Evolutionary conservation across 2,797 vertebrate species (phyloP).

Genomic region (Clarias laeviceps): DNA sequence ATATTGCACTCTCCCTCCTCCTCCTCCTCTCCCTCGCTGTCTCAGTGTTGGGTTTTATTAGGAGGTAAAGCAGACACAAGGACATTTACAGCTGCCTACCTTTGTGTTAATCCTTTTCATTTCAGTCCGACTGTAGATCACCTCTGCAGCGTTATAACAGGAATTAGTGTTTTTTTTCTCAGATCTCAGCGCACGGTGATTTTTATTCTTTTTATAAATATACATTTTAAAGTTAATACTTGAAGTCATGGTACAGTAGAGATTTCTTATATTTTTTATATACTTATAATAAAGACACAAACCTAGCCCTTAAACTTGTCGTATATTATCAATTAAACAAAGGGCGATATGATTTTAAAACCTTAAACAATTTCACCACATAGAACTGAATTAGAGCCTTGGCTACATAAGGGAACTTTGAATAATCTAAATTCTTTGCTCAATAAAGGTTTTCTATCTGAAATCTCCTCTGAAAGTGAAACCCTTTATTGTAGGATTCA

Average conservation of each 20-base stretch:
- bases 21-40: neutral
- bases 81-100: constrained; percentile 47
- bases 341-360: neutral
- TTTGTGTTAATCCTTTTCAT: constrained; percentile 35
- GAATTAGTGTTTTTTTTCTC: neutral
- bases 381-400: neutral
- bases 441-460: neutral
- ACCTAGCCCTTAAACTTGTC: neutral
- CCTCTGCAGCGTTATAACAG: neutral
- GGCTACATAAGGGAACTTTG: neutral
- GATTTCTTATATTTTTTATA: no score
- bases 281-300: neutral
- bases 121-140: constrained; percentile 21
- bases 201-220: neutral
- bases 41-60: constrained; percentile 43
- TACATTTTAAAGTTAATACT: neutral
- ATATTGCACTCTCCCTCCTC: constrained; percentile 39
- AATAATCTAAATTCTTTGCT: neutral
- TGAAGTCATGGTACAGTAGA: neutral
- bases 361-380: neutral
- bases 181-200: neutral
- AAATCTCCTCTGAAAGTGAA: neutral
- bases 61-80: constrained; percentile 49
- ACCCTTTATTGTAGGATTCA: neutral
- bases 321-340: neutral